Percentiles rank a stretch among this genome's conserved stretches.
phyloP scores from a whole-genome alignment of 1,140 invertebrate species.

The Dufourea novaeangliae region DNA sequence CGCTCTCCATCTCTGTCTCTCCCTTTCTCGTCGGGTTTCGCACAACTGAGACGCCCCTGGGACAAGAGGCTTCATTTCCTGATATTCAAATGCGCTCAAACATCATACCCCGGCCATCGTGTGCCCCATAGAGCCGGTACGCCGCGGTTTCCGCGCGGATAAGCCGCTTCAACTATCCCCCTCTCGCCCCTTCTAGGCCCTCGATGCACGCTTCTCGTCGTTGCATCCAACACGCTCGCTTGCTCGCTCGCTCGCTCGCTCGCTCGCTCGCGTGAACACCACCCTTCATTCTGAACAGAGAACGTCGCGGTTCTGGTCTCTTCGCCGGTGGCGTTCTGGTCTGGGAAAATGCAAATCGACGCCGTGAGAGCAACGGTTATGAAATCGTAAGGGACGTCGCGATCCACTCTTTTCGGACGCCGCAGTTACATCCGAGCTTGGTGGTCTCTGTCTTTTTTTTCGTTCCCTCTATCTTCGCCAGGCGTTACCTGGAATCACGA shows the following conservation, averaged over 20 bases:
- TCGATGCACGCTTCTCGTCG: slow-evolving; percentile 37
- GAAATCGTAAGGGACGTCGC: slow-evolving; percentile 65
- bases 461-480: neutral
- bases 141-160: slow-evolving; percentile 66
- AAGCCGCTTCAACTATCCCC: slow-evolving; percentile 53
- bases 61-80: slow-evolving; percentile 79
- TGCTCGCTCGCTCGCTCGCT: neutral
- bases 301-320: too few relatives aligned
- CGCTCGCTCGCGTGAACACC: neutral
- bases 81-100: slow-evolving; percentile 80
- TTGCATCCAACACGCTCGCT: neutral
- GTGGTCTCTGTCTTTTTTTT: neutral
- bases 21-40: slow-evolving; percentile 25
- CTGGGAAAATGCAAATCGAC: slow-evolving; percentile 65
- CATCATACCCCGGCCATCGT: slow-evolving; percentile 71
- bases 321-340: neutral
- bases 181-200: neutral
- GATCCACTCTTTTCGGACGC: neutral
- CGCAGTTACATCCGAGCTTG: neutral
- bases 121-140: slow-evolving; percentile 48
- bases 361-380: slow-evolving; percentile 59
- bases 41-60: slow-evolving; percentile 56
- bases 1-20: neutral
- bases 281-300: too few relatives aligned
- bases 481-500: neutral